Base-by-base conservation (phyloP, 2,113 vertebrate species). In the Electrona antarctica region DNA sequence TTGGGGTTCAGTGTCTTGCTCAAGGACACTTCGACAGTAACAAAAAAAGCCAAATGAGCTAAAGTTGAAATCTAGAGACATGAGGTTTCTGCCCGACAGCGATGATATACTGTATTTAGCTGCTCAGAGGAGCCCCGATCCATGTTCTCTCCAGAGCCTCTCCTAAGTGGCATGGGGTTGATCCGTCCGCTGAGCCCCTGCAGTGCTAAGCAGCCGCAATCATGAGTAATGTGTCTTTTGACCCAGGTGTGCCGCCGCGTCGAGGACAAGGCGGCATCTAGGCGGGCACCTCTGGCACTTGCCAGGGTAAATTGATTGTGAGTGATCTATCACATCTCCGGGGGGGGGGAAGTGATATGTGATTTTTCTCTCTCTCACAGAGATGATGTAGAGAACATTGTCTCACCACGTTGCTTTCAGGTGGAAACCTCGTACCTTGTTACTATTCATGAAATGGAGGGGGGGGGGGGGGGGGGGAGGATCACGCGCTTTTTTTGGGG, bases 351-450 rank as follows among this genome's bases (percentile, higher is more conserved):
- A n/a, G 21, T 21, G 21, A 21, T 21, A 21, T 21, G 21, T 21
- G 21, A 21, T 21, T 21, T 64, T 67, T 80, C 9, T 58, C 6
- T 45, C 78, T 51, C 49, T 13, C 49, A 4, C 47, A 76, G 55
- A 67, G 77, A 75, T 80, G 75, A 85, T 73, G 80, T 64, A 74
- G 78, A 79, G 86, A 87, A 80, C 45, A 64, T 21, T 69, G 67
- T 74, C 65, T 69, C 8, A 14, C 59, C 49, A 47, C 1, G n/a
- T 54, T 54, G 2, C 52, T 54, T 12, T 54, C 52, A 6, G 52
- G 52, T 54, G n/a, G 11, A 7, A 12, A 12, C 12, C 52, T n/a
- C 10, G n/a, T 54, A n/a, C n/a, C n/a, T n/a, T n/a, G n/a, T n/a
- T n/a, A n/a, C n/a, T 21, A 21, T 21, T 21, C 21, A 21, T 21